phyloP scores from a whole-genome alignment of 1,140 invertebrate genomes.

The Magallana gigas region DNA sequence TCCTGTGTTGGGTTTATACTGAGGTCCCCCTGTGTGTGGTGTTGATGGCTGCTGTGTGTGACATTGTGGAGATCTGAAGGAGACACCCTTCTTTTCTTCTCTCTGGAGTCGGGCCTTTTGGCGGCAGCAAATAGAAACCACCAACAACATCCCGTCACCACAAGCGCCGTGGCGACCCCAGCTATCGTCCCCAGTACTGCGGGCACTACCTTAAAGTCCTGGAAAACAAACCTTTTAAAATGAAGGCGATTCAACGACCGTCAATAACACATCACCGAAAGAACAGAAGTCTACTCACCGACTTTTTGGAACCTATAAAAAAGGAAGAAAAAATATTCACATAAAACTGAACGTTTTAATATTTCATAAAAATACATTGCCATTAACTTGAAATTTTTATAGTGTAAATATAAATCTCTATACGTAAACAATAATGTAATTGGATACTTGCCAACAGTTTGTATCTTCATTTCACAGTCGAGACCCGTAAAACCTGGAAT shows the following conservation, averaged over 20 bases:
- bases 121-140: constrained; percentile 36
- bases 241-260: too few relatives aligned
- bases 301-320: background rate
- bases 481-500: constrained; percentile 36
- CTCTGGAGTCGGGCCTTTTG: constrained; percentile 19
- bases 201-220: background rate
- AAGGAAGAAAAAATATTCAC: background rate
- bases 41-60: background rate
- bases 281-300: too few relatives aligned
- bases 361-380: too few relatives aligned
- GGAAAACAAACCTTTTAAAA: background rate
- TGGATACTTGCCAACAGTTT: background rate
- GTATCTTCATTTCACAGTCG: constrained; percentile 29
- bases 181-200: background rate
- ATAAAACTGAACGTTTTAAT: too few relatives aligned
- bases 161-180: background rate
- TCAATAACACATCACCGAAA: too few relatives aligned
- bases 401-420: too few relatives aligned
- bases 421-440: too few relatives aligned
- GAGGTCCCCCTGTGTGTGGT: too few relatives aligned
- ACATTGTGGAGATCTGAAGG: background rate
- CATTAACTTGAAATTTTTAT: too few relatives aligned
- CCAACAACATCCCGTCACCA: constrained; percentile 36
- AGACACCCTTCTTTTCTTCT: constrained; percentile 9
- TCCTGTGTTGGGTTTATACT: too few relatives aligned